Evolutionary conservation across 2,113 vertebrate genomes (phyloP).

Genomic region (Hepsetus odoe): DNA sequence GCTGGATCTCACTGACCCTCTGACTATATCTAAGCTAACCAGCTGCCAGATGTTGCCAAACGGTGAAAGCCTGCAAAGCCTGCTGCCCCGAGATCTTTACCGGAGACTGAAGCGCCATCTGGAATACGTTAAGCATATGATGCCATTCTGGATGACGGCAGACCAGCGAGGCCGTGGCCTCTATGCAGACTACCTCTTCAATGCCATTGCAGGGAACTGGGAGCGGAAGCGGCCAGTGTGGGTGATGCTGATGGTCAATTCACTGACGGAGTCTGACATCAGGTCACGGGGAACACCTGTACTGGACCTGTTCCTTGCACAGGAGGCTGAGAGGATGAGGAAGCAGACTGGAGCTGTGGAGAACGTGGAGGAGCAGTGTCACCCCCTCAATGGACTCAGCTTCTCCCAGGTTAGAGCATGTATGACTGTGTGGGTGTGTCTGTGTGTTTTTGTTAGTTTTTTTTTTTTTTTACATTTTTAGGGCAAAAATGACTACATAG

Average conservation of each 20-base stretch:
- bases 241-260: slow-evolving; percentile 99
- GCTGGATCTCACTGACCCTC: slow-evolving; percentile 92
- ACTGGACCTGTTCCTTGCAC: slow-evolving; percentile 93
- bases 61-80: slow-evolving; percentile 91
- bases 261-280: slow-evolving; percentile 93
- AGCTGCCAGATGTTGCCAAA: slow-evolving; percentile 95
- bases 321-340: slow-evolving; percentile 89
- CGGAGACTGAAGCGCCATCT: slow-evolving; percentile 95
- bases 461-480: neutral
- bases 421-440: neutral
- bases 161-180: slow-evolving; percentile 92
- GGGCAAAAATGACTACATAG: neutral
- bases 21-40: slow-evolving; percentile 93
- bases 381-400: slow-evolving; percentile 94
- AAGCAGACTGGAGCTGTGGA: slow-evolving; percentile 94
- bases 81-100: slow-evolving; percentile 91
- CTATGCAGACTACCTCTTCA: slow-evolving; percentile 96
- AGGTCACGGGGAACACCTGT: slow-evolving; percentile 90
- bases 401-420: slow-evolving; percentile 88
- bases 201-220: slow-evolving; percentile 96
- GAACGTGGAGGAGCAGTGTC: slow-evolving; percentile 94
- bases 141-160: slow-evolving; percentile 95
- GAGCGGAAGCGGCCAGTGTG: slow-evolving; percentile 96
- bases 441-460: slow-evolving; percentile 4
- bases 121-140: slow-evolving; percentile 97